Percentiles rank a stretch among this genome's conserved stretches.
These are phyloP conservation scores for Ectropis grisescens DNA, from an alignment of 1,140 invertebrate genomes.

Conservation along the genomic window DNA sequence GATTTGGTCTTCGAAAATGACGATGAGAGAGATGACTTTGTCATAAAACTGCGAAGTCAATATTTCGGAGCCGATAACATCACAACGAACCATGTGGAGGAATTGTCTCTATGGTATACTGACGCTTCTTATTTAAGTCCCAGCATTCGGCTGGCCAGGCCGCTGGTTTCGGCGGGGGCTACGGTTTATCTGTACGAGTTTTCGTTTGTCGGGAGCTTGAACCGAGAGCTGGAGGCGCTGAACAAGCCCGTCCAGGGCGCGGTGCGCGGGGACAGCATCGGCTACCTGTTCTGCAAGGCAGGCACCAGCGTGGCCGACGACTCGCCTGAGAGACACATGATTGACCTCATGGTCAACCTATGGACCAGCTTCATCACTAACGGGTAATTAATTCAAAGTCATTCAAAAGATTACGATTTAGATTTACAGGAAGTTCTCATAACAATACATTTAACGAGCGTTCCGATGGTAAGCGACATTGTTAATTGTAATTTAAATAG, in stretches of 20 bases:
- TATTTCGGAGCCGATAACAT: constrained; percentile 33
- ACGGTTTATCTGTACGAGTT: constrained; percentile 46
- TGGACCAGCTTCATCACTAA: constrained; percentile 34
- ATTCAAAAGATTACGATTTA: no score
- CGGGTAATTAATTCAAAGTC: constrained; percentile 26
- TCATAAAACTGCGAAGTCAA: constrained; percentile 16
- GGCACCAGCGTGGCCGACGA: constrained; percentile 1
- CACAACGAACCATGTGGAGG: constrained; percentile 9
- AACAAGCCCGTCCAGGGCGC: constrained; percentile 15
- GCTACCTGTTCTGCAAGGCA: constrained; percentile 28
- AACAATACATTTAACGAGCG: no score
- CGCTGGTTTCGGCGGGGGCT: constrained; percentile 20
- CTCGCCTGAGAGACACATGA: constrained; percentile 12
- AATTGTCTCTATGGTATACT: constrained; percentile 28
- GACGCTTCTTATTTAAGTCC: constrained; percentile 35
- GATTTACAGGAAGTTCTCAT: no score
- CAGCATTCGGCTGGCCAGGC: constrained; percentile 24
- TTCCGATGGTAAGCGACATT: no score
- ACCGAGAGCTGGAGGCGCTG: constrained; percentile 13
- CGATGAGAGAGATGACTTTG: constrained; percentile 14
- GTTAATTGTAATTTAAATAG: no score
- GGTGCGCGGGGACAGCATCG: constrained; percentile 23
- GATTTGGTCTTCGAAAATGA: constrained; percentile 27
- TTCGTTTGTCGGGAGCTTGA: constrained; percentile 23
- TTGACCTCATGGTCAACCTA: constrained; percentile 20